phyloP scores from a whole-genome alignment of 2,888 invertebrate genomes.

The Phortica magna region DNA sequence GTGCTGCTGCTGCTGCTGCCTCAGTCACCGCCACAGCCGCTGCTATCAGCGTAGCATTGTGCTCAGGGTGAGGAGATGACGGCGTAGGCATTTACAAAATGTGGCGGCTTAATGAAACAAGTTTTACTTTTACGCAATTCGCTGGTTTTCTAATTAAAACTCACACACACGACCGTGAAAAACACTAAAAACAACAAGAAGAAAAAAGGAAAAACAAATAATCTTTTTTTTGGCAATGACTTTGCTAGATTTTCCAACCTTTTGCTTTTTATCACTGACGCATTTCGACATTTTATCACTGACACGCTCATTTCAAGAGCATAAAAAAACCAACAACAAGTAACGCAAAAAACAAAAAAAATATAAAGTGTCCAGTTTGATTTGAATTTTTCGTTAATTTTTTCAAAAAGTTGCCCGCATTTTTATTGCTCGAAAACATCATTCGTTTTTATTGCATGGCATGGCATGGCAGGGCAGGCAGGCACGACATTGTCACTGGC shows the following conservation, averaged over 20 bases:
- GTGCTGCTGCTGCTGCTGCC: too few relatives aligned
- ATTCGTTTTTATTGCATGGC: too few relatives aligned
- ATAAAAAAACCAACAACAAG: neutral
- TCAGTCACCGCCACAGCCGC: too few relatives aligned
- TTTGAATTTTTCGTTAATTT: conserved; percentile 3
- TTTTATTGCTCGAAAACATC: conserved; percentile 12
- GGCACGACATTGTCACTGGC: neutral
- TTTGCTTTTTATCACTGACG: neutral
- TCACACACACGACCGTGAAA: neutral
- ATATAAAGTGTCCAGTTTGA: neutral
- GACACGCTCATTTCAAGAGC: neutral
- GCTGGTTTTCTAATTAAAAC: conserved; percentile 19
- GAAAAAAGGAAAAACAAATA: too few relatives aligned
- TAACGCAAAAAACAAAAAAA: neutral
- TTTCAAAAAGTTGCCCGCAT: neutral
- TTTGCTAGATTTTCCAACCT: neutral
- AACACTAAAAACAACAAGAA: neutral
- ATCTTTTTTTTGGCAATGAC: too few relatives aligned
- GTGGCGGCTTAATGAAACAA: conserved; percentile 18
- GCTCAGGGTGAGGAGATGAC: neutral
- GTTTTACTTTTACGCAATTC: conserved; percentile 13
- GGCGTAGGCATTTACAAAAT: conserved; percentile 1
- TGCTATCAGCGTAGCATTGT: neutral
- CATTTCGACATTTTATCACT: neutral
- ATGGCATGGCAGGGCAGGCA: too few relatives aligned